phyloP scores from a whole-genome alignment of 2,113 vertebrate genomes.

The Herpailurus yagouaroundi region DNA sequence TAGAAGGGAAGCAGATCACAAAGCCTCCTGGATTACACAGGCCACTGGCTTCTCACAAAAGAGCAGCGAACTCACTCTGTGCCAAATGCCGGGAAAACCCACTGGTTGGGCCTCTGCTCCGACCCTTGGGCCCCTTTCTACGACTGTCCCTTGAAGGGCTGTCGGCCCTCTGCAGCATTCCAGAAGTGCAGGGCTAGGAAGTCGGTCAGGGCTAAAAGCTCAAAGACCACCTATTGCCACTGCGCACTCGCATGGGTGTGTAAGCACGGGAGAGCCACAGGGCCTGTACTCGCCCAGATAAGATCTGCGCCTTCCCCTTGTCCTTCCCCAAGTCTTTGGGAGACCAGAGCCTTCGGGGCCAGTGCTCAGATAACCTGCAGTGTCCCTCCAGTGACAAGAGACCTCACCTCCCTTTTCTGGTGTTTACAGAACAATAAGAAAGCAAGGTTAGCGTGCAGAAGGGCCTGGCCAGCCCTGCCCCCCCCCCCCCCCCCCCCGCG shows the following conservation, averaged over 20 bases:
- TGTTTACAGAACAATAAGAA: slow-evolving; percentile 26
- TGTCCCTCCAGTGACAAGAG: neutral
- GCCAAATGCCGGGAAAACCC: neutral
- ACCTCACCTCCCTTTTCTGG: neutral
- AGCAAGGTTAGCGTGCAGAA: neutral
- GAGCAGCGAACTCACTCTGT: neutral
- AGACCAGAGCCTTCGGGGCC: neutral
- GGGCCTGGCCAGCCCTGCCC: neutral
- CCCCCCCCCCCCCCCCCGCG: neutral
- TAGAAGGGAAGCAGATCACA: neutral
- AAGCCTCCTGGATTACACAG: neutral
- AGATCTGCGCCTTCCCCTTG: neutral
- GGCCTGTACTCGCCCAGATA: neutral
- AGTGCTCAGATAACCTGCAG: neutral
- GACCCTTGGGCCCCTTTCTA: neutral
- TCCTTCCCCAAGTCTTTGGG: neutral
- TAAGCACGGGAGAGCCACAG: neutral
- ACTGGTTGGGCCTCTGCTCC: neutral
- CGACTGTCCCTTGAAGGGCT: neutral
- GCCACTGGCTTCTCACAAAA: neutral
- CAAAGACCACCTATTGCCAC: neutral
- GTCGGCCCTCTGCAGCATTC: neutral
- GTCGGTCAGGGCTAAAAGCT: neutral
- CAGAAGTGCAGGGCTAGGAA: neutral
- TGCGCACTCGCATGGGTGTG: fast-evolving